Conservation (phyloP, 2,113 vertebrate species). For the Vulpes vulpes region DNA sequence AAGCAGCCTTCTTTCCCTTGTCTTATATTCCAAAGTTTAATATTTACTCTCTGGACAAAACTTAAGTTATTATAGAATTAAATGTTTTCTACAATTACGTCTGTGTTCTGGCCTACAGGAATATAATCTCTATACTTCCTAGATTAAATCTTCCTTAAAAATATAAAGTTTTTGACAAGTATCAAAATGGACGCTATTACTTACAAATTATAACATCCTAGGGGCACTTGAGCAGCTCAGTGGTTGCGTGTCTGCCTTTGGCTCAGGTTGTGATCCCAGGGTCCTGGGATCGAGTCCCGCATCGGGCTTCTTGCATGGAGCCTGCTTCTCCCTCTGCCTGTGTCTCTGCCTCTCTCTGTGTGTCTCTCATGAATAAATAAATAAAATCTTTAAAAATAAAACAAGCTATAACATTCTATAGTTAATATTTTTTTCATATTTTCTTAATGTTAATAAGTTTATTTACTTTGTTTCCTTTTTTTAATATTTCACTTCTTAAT, state of each 20-base stretch:
- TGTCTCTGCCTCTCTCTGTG: too few relatives aligned
- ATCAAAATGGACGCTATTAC: neutral
- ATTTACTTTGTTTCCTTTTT: neutral
- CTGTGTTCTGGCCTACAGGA: neutral
- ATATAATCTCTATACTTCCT: neutral
- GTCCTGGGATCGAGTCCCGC: too few relatives aligned
- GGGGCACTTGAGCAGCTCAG: too few relatives aligned
- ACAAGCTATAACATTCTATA: neutral
- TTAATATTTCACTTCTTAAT: neutral
- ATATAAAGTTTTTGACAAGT: neutral
- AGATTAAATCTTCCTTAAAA: slow-evolving; percentile 4
- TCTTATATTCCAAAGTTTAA: neutral
- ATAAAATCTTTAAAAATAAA: too few relatives aligned
- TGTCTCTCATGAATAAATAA: too few relatives aligned
- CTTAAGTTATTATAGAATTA: neutral
- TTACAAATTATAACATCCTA: neutral
- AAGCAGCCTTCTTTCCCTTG: neutral
- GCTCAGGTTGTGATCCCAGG: too few relatives aligned
- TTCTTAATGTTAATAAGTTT: neutral
- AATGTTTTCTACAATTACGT: neutral
- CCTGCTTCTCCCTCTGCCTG: too few relatives aligned
- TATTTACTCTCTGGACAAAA: neutral
- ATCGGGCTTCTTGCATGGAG: too few relatives aligned
- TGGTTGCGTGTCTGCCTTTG: too few relatives aligned
- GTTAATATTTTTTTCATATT: neutral